These are phyloP conservation scores for Pantherophis alleghaniensis DNA, from an alignment of 2,797 vertebrate species.

Conservation along the genomic window DNA sequence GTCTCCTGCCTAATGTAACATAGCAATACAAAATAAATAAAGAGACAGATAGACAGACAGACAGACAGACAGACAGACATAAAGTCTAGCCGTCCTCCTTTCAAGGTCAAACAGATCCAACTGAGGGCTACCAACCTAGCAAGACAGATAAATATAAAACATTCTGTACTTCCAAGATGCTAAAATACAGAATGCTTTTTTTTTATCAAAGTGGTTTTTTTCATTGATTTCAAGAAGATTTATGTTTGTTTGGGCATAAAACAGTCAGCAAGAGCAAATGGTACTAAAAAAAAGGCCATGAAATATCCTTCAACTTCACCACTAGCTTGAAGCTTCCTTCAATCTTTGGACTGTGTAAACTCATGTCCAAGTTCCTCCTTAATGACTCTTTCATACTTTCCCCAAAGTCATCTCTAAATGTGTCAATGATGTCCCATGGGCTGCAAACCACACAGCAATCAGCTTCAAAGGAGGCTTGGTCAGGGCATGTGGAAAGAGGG, in stretches of 20 bases:
- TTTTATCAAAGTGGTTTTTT: neutral
- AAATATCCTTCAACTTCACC: neutral
- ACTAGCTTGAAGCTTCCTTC: neutral
- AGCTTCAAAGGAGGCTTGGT: neutral
- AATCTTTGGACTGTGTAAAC: neutral
- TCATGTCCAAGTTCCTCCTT: neutral
- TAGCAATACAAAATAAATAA: no score
- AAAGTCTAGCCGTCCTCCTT: neutral
- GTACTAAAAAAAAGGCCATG: neutral
- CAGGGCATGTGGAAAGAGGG: neutral
- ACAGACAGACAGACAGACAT: no score
- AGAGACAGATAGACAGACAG: rapidly evolving
- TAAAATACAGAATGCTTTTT: neutral
- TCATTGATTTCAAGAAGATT: neutral
- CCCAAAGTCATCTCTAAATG: neutral
- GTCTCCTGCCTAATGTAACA: no score
- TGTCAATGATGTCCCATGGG: neutral
- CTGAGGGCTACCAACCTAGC: neutral
- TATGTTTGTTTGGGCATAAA: neutral
- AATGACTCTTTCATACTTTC: neutral
- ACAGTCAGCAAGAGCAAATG: neutral
- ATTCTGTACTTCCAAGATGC: neutral
- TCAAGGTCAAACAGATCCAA: neutral
- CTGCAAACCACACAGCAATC: neutral
- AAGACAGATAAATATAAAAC: neutral